Evolutionary conservation across 2,797 vertebrate genomes (phyloP).

Genomic region (Amniataba percoides): DNA sequence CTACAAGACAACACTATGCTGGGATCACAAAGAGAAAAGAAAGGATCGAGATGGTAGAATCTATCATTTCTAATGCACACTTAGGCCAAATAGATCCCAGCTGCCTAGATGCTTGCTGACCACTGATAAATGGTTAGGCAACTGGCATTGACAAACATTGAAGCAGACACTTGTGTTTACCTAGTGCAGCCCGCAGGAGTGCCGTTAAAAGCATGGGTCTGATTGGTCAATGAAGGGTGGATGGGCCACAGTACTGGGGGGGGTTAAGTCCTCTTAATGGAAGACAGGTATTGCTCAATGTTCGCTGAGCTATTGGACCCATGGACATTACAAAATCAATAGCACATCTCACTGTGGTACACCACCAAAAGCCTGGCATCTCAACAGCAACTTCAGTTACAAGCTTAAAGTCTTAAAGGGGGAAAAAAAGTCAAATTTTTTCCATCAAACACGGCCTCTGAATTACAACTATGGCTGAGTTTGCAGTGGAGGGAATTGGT

Average conservation of each 20-base stretch:
- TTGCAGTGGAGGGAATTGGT: conserved; percentile 39
- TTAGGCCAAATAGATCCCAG: conserved; percentile 77
- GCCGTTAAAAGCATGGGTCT: conserved; percentile 86
- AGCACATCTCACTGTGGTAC: conserved; percentile 35
- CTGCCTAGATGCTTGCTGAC: conserved; percentile 81
- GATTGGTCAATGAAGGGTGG: conserved; percentile 85
- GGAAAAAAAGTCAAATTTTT: conserved; percentile 32
- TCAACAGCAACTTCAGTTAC: conserved; percentile 40
- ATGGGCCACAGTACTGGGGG: conserved; percentile 62
- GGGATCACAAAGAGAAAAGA: conserved; percentile 27
- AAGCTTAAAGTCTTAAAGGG: conserved; percentile 25
- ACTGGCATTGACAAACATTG: conserved; percentile 87
- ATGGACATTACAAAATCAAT: conserved; percentile 71
- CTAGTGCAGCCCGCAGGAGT: conserved; percentile 78
- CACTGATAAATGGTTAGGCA: conserved; percentile 88
- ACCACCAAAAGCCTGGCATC: conserved; percentile 42
- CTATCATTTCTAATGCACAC: conserved; percentile 63
- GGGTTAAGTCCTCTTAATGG: conserved; percentile 77
- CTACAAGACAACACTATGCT: conserved; percentile 23
- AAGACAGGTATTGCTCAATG: conserved; percentile 81
- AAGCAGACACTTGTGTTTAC: conserved; percentile 85
- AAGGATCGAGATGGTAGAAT: conserved; percentile 29
- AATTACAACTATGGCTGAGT: conserved; percentile 46
- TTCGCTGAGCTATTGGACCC: conserved; percentile 72
- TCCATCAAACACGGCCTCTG: conserved; percentile 27